A percentile compares a stretch with the other conserved stretches of the same genome.
Conservation (phyloP, 2,888 invertebrate species). For the Altica lythri region DNA sequence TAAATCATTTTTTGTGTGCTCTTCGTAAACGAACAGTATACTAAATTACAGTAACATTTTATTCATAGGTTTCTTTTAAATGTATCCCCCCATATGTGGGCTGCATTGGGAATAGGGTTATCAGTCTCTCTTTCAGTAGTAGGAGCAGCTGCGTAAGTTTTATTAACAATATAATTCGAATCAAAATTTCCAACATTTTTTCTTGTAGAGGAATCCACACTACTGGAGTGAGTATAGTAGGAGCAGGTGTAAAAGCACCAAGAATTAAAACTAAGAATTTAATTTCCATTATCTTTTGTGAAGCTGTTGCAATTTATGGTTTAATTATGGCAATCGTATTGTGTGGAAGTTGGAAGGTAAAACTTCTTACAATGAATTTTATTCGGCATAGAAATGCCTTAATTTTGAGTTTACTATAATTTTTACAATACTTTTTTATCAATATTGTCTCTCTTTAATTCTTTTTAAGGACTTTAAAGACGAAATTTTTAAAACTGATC, state of each 20-base stretch:
- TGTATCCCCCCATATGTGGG: slow-evolving; percentile 98
- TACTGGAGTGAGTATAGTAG: slow-evolving; percentile 93
- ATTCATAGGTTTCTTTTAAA: slow-evolving; percentile 76
- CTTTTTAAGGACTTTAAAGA: slow-evolving; percentile 39
- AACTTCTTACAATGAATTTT: too few species aligned
- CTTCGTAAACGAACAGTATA: slow-evolving; percentile 21
- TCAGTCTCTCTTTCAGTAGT: slow-evolving; percentile 94
- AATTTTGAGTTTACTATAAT: too few species aligned
- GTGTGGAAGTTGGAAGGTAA: slow-evolving; percentile 74
- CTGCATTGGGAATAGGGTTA: slow-evolving; percentile 85
- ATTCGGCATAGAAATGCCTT: too few species aligned
- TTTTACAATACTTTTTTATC: too few species aligned
- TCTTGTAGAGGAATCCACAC: slow-evolving; percentile 87
- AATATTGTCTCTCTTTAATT: background rate
- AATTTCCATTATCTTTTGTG: slow-evolving; percentile 99
- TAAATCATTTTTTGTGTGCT: background rate
- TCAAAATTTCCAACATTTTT: background rate
- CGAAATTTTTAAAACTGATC: slow-evolving; percentile 21
- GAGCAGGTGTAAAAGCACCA: slow-evolving; percentile 97
- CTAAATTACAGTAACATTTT: background rate
- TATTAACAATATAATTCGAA: slow-evolving; percentile 31
- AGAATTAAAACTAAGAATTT: slow-evolving; percentile 98
- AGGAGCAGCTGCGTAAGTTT: slow-evolving; percentile 86
- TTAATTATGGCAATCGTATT: slow-evolving; percentile 97
- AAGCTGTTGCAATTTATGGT: slow-evolving; percentile 99